Conservation (phyloP, 2,113 vertebrate genomes). For the Entelurus aequoreus region DNA sequence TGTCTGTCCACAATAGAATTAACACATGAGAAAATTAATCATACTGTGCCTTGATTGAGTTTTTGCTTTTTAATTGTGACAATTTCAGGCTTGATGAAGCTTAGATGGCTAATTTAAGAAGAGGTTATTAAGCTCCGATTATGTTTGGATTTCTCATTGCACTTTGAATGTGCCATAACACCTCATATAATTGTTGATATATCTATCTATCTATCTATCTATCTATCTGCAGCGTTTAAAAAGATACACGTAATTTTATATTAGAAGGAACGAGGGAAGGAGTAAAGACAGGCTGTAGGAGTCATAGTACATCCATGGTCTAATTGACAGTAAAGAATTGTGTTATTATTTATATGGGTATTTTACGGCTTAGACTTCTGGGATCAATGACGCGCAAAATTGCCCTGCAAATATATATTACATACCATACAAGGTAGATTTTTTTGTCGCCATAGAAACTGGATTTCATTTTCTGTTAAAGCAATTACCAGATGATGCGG, state of each 20-base stretch:
- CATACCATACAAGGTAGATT: slow-evolving; percentile 51
- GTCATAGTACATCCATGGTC: slow-evolving; percentile 48
- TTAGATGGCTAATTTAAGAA: slow-evolving; percentile 68
- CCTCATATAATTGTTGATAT: background rate
- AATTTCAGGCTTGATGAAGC: slow-evolving; percentile 77
- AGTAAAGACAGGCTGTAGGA: slow-evolving; percentile 8
- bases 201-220: slow-evolving; percentile 4
- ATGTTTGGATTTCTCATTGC: slow-evolving; percentile 52
- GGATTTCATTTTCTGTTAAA: slow-evolving; percentile 41
- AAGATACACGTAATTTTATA: too few relatives aligned
- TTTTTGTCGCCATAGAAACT: slow-evolving; percentile 59
- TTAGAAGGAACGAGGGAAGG: background rate
- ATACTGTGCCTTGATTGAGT: slow-evolving; percentile 62
- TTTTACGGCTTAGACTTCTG: slow-evolving; percentile 57
- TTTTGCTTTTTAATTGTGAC: slow-evolving; percentile 71
- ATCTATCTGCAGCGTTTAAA: background rate
- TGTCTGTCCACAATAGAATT: slow-evolving; percentile 60
- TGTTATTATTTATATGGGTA: slow-evolving; percentile 50
- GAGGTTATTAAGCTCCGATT: slow-evolving; percentile 70
- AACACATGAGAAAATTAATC: slow-evolving; percentile 70
- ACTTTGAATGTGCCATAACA: slow-evolving; percentile 42
- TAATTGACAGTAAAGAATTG: slow-evolving; percentile 47
- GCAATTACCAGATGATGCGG: slow-evolving; percentile 54
- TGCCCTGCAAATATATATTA: slow-evolving; percentile 62
- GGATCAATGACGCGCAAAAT: slow-evolving; percentile 62